Base-by-base conservation (phyloP, 2,888 invertebrate species). In the Heliconius aoede region DNA sequence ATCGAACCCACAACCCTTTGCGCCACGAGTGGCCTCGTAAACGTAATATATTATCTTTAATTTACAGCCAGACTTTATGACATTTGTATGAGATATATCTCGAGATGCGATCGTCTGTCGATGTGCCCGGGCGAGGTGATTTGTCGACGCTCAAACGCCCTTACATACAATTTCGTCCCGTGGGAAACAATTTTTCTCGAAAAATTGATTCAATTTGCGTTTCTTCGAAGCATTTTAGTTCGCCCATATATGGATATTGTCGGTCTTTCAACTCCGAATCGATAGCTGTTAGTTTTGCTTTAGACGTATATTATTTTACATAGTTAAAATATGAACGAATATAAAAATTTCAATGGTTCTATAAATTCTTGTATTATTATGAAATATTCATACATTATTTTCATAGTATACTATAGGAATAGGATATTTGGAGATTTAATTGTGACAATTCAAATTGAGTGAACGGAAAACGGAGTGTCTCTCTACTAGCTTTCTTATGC, bases 201-300 rank as follows among this genome's bases (percentile, higher is more conserved):
- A 88, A 90, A 90, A 90, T 89, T 89, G 88, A 91, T 90, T 91
- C 90, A 88, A 90, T 91, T 90, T 90, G 86, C 87, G 86, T 86
- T 87, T 87, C 88, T 86, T 84, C 86, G 86, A 84, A 90, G 87
- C 86, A 86, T 89, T 89, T 89, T 88, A 84, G 86, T 86, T 80
- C 69, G 62, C 24, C 40, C 64, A 64, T 58, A 36, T 76, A 76
- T 65, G 61, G 36, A 76, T 64, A 76, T 72, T 28, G 28, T 58
- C 32, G 69, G 69, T 69, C 51, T 55, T 55, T 69, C 69, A 30
- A 32, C 30, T 55, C 15, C 15, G 24, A 30, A 69, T 32, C n/a
- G 69, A 55, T n/a, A 46, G 51, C 51, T 68, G 51, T 51, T 68
- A 68, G 28, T 68, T 51, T 68, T 69, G 30, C 15, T 69, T 30